Evolutionary conservation across 2,113 vertebrate species (phyloP).

Genomic region (Ceyx cyanopectus): DNA sequence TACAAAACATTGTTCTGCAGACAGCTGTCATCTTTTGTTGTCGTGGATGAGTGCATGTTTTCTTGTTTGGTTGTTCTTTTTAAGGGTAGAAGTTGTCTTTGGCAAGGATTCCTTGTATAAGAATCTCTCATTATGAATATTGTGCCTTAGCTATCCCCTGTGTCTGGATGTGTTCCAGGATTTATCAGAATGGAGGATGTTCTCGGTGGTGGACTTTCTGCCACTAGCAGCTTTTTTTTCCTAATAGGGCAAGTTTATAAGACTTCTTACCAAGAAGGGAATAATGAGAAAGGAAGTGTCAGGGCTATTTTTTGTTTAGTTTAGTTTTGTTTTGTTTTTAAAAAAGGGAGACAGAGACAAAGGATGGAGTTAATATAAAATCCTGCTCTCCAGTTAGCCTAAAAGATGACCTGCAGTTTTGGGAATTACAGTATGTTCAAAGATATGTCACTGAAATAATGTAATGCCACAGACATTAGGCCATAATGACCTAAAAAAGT

Average conservation of each 20-base stretch:
- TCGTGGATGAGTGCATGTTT: neutral
- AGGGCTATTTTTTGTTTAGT: neutral
- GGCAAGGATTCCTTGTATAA: conserved; percentile 24
- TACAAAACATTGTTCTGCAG: conserved; percentile 9
- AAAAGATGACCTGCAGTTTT: conserved; percentile 73
- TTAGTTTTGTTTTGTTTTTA: neutral
- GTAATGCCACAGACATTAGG: conserved; percentile 79
- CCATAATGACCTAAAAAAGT: conserved; percentile 83
- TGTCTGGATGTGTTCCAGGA: conserved; percentile 28
- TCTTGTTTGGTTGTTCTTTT: conserved; percentile 18
- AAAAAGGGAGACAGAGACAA: neutral
- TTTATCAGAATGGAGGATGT: conserved; percentile 28
- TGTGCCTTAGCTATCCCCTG: conserved; percentile 47
- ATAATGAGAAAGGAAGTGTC: conserved; percentile 18
- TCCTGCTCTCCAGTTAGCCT: conserved; percentile 50
- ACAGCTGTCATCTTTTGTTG: conserved; percentile 13
- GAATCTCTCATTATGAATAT: conserved; percentile 42
- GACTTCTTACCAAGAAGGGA: conserved; percentile 60
- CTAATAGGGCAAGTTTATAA: conserved; percentile 64
- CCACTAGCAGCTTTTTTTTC: conserved; percentile 43
- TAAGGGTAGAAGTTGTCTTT: conserved; percentile 1
- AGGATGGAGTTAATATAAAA: conserved; percentile 64
- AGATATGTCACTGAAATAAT: conserved; percentile 83
- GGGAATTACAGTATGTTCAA: conserved; percentile 79
- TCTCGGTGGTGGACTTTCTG: conserved; percentile 27